Evolutionary conservation across 1,140 invertebrate species (phyloP).

Genomic region (Adelges cooleyi): DNA sequence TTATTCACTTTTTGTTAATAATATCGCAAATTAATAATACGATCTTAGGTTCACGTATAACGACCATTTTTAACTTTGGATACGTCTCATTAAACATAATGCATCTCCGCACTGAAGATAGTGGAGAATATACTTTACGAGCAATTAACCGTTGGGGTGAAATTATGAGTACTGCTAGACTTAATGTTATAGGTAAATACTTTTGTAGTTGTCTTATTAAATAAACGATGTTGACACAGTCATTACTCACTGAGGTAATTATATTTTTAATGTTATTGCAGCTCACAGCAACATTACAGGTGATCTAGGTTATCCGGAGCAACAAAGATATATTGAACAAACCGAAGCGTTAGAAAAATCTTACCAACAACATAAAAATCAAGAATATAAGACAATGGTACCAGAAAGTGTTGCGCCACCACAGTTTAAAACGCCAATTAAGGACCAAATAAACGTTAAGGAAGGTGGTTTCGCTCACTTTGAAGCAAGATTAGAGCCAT

Average conservation of each 20-base stretch:
- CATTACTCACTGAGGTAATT: not conserved
- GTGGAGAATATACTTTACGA: constrained; percentile 78
- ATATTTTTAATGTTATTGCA: constrained; percentile 31
- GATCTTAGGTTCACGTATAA: constrained; percentile 68
- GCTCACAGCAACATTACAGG: constrained; percentile 65
- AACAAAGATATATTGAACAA: constrained; percentile 84
- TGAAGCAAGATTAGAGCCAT: constrained; percentile 84
- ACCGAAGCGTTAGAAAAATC: constrained; percentile 87
- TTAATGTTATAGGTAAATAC: constrained; percentile 55
- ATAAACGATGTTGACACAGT: not conserved
- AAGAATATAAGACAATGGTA: constrained; percentile 56
- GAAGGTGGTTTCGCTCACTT: constrained; percentile 93
- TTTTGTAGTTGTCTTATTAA: not conserved
- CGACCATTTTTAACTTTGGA: constrained; percentile 94
- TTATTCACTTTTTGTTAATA: not conserved
- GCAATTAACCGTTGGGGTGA: constrained; percentile 79
- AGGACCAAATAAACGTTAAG: constrained; percentile 73
- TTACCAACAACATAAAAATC: constrained; percentile 50
- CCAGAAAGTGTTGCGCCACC: constrained; percentile 67
- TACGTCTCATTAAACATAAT: constrained; percentile 96
- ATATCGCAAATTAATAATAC: not conserved
- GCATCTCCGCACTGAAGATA: constrained; percentile 89
- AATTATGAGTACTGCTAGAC: constrained; percentile 64
- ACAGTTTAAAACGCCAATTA: constrained; percentile 84
- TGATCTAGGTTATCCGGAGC: constrained; percentile 80